These are phyloP conservation scores for Limnephilus rhombicus DNA, from an alignment of 2,888 invertebrate species.

Conservation along the genomic window DNA sequence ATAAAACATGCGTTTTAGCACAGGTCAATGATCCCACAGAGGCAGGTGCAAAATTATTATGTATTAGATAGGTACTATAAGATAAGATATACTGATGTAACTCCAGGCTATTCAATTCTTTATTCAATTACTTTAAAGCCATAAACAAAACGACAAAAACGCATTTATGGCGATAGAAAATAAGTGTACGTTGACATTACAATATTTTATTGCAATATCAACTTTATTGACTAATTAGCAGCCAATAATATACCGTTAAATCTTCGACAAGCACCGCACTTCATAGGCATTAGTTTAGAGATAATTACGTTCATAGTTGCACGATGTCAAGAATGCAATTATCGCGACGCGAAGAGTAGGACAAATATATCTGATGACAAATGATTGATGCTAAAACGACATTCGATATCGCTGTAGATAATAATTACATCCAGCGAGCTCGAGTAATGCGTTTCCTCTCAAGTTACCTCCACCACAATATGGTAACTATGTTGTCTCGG, in stretches of 20 bases:
- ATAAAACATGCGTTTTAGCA: not conserved
- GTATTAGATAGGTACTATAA: not conserved
- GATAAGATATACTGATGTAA: not conserved
- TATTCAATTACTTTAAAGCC: not conserved
- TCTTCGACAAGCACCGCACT: not conserved
- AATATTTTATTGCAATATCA: not conserved
- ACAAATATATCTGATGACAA: not conserved
- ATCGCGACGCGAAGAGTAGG: not conserved
- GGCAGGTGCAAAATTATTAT: not conserved
- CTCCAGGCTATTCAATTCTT: not conserved
- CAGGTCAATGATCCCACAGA: not conserved
- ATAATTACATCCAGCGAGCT: not conserved
- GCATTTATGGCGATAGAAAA: not conserved
- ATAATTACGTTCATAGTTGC: not conserved
- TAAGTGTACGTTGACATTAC: not conserved
- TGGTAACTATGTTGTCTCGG: not conserved
- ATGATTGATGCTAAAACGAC: not conserved
- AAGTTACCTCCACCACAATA: not conserved
- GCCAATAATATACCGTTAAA: not conserved
- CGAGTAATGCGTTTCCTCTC: not conserved
- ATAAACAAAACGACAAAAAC: not conserved
- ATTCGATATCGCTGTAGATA: not conserved
- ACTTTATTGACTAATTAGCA: not conserved
- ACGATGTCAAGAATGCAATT: not conserved
- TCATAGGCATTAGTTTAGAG: not conserved